Evolutionary conservation across 2,113 vertebrate species (phyloP).

Genomic region (Syrrhaptes paradoxus): DNA sequence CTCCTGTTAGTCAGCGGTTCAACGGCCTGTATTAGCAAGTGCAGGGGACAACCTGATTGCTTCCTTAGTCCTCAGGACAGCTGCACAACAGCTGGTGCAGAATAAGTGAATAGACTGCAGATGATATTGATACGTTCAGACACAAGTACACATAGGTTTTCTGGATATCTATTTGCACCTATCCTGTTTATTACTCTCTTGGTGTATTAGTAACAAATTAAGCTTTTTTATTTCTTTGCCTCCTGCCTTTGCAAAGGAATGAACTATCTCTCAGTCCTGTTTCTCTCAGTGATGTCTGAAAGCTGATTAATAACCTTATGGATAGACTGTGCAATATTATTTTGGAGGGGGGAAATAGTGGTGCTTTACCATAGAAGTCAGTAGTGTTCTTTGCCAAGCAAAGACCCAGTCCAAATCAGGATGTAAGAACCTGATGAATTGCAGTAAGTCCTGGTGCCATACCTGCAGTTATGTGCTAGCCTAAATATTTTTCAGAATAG

Average conservation of each 20-base stretch:
- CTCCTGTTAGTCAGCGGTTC: background rate
- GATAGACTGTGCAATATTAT: background rate
- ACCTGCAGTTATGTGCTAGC: background rate
- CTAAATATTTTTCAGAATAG: background rate
- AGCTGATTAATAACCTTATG: background rate
- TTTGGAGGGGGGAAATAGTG: background rate
- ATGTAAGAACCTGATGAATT: background rate
- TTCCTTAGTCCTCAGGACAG: background rate
- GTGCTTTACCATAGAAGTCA: background rate
- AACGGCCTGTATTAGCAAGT: background rate
- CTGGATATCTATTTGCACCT: background rate
- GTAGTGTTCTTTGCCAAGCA: background rate
- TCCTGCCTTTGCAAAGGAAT: background rate
- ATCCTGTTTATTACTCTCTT: background rate
- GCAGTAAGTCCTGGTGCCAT: background rate
- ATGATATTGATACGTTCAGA: background rate
- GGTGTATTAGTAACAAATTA: background rate
- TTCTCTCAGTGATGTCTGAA: background rate
- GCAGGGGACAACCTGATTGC: background rate
- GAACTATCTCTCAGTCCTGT: background rate
- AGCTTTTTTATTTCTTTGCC: background rate
- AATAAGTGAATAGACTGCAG: background rate
- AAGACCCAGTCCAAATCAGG: background rate
- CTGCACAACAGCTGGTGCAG: background rate
- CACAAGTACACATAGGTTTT: background rate